phyloP scores from a whole-genome alignment of 2,888 invertebrate species.

The Mesorhabditis belari region DNA sequence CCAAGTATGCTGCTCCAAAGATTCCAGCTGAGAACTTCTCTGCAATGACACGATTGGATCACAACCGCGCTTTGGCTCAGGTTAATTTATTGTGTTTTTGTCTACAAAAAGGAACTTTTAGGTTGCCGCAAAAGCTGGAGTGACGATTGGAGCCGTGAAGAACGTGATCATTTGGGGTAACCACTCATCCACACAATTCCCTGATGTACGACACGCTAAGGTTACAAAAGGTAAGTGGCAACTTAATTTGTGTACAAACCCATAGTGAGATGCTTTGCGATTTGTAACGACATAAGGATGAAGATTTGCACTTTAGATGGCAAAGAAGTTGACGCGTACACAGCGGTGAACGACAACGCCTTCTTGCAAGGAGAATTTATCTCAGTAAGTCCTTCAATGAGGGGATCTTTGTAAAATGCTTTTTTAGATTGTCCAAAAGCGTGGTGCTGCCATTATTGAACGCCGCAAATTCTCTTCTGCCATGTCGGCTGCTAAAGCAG shows the following conservation, averaged over 20 bases:
- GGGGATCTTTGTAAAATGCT: background rate
- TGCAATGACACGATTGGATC: constrained; percentile 95
- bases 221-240: constrained; percentile 38
- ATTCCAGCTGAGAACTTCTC: constrained; percentile 93
- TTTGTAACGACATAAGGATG: background rate
- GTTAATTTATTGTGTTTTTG: constrained; percentile 43
- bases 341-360: constrained; percentile 70
- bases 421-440: constrained; percentile 77
- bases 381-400: constrained; percentile 55
- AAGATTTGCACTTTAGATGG: constrained; percentile 17
- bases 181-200: constrained; percentile 96
- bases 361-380: constrained; percentile 79
- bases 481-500: constrained; percentile 96
- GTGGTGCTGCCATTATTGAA: constrained; percentile 92
- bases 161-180: constrained; percentile 99
- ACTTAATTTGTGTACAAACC: constrained; percentile 7
- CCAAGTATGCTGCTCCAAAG: constrained; percentile 81
- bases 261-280: background rate
- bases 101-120: constrained; percentile 30
- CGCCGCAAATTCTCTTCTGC: constrained; percentile 97
- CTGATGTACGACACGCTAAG: constrained; percentile 69
- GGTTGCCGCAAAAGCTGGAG: constrained; percentile 57
- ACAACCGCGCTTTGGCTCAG: constrained; percentile 89
- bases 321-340: constrained; percentile 35
- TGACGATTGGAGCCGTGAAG: constrained; percentile 66